Conservation (phyloP, 2,888 invertebrate species). For the Tenthredo amoena region DNA sequence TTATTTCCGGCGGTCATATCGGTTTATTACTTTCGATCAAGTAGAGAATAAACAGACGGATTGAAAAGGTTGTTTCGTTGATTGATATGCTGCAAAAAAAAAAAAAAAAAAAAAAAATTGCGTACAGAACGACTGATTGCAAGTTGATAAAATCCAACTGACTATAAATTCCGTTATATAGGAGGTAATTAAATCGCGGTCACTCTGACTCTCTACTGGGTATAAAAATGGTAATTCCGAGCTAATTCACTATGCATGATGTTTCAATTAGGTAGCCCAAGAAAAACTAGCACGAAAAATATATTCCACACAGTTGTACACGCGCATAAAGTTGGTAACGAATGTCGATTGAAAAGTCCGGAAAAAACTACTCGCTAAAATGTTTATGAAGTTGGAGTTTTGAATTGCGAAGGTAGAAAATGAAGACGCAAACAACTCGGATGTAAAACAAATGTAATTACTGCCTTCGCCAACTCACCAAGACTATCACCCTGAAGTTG, state of each 20-base stretch:
- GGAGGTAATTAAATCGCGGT: background rate
- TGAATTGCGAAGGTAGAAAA: conserved; percentile 66
- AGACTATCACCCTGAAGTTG: background rate
- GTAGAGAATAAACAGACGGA: background rate
- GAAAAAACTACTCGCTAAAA: conserved; percentile 8
- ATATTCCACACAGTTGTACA: background rate
- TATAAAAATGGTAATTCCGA: background rate
- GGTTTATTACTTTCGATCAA: background rate
- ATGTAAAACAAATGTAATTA: conserved; percentile 75
- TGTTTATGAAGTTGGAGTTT: conserved; percentile 46
- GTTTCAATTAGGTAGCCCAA: background rate
- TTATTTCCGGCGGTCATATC: background rate
- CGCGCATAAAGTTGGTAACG: background rate
- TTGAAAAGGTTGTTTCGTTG: background rate
- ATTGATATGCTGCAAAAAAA: background rate
- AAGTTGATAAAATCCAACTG: background rate
- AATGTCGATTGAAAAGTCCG: conserved; percentile 25
- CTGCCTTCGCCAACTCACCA: conserved; percentile 34
- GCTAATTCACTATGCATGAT: background rate
- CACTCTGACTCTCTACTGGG: background rate
- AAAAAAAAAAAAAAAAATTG: background rate
- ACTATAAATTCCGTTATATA: background rate
- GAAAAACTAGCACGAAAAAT: background rate
- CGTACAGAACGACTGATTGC: background rate
- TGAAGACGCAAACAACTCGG: conserved; percentile 73